phyloP scores from a whole-genome alignment of 37 sponge, comb jelly and placozoan species.

The Hormiphora californensis region DNA sequence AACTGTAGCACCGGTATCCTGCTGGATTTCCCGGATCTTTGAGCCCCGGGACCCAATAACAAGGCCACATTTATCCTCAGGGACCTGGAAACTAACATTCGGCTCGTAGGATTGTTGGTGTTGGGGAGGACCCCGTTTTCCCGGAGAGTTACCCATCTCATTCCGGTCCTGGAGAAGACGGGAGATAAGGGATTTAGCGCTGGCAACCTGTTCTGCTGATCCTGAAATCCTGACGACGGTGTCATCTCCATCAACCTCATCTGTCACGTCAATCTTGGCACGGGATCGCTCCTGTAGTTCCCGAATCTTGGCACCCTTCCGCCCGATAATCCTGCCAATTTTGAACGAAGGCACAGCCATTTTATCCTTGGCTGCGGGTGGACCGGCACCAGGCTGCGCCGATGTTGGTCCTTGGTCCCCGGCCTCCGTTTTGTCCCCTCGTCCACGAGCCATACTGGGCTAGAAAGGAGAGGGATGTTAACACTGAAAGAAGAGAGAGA shows the following conservation, averaged over 20 bases:
- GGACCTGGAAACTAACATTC: background rate
- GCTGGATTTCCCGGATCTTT: slow-evolving; percentile 43
- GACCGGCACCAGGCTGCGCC: background rate
- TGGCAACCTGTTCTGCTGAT: background rate
- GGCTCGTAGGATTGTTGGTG: background rate
- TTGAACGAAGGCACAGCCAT: slow-evolving; percentile 23
- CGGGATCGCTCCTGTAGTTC: slow-evolving; percentile 22
- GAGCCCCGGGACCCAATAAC: slow-evolving; percentile 24
- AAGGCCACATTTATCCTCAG: slow-evolving; percentile 34
- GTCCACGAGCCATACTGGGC: slow-evolving; percentile 50
- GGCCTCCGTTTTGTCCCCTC: too few species aligned
- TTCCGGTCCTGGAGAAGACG: background rate
- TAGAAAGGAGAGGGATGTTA: too few species aligned
- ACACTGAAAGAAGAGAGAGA: too few species aligned
- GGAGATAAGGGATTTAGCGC: background rate
- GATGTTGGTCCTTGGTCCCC: too few species aligned
- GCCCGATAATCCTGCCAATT: slow-evolving; percentile 52
- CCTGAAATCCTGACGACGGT: slow-evolving; percentile 22
- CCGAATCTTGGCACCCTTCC: slow-evolving; percentile 25
- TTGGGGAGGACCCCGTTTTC: background rate
- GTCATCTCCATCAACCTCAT: background rate
- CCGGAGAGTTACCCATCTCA: too few species aligned
- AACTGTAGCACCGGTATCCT: background rate
- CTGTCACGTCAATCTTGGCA: slow-evolving; percentile 35
- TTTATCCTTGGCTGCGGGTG: background rate